Percentiles rank a stretch among this genome's conserved stretches.
These are phyloP conservation scores for Bolinopsis microptera DNA, from an alignment of 37 sponge, comb jelly and placozoan species.

Conservation along the genomic window DNA sequence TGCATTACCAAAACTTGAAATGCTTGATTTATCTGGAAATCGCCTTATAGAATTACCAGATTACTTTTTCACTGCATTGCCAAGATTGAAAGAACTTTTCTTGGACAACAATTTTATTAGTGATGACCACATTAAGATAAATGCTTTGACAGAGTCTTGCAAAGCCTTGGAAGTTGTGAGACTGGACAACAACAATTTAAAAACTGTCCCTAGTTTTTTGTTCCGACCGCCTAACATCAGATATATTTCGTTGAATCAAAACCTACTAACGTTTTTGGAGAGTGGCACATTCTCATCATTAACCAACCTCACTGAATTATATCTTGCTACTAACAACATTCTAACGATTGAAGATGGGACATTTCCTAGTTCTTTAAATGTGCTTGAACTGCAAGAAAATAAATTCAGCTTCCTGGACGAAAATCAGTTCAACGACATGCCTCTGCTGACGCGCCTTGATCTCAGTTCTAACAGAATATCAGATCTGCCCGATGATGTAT, in stretches of 20 bases:
- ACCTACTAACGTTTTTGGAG: conserved; percentile 18
- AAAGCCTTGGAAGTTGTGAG: not conserved
- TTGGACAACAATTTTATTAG: not conserved
- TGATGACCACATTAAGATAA: not conserved
- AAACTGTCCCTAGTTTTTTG: not conserved
- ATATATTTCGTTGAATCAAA: not conserved
- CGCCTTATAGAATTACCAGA: not conserved
- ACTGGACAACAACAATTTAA: conserved; percentile 4
- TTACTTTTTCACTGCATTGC: conserved; percentile 16
- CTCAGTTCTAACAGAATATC: not conserved
- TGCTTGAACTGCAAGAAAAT: not conserved
- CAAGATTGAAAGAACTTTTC: not conserved
- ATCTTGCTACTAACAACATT: conserved; percentile 12
- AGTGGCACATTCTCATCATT: not conserved
- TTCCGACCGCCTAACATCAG: not conserved
- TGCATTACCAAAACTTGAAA: not conserved
- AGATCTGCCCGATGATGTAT: conserved; percentile 1
- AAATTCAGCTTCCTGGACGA: conserved; percentile 43
- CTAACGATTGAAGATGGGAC: conserved; percentile 11
- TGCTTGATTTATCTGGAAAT: not conserved
- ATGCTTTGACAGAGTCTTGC: not conserved
- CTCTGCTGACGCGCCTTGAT: not conserved
- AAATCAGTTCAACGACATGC: conserved; percentile 16
- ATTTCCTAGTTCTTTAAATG: not conserved
- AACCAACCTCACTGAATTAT: not conserved